Conservation (phyloP, 2,888 invertebrate genomes). For the Parasteatoda lunata region DNA sequence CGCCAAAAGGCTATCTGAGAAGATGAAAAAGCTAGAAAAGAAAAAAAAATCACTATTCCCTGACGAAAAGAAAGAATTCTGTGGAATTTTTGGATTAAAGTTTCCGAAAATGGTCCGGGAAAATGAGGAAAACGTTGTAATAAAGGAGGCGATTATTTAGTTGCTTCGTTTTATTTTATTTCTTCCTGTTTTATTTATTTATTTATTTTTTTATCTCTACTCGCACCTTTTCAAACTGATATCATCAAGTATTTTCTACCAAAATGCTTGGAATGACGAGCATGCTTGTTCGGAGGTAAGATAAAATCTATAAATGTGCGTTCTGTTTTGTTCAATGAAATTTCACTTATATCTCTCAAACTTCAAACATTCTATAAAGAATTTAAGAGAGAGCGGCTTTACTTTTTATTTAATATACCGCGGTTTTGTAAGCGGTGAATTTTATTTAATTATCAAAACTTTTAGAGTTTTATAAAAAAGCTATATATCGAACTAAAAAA, state of each 20-base stretch:
- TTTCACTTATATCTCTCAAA: not conserved
- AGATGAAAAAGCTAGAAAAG: not conserved
- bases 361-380: too few species aligned
- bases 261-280: slow-evolving; percentile 2
- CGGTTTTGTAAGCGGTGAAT: too few species aligned
- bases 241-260: not conserved
- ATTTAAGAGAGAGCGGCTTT: too few species aligned
- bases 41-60: slow-evolving; percentile 8
- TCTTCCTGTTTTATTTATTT: not conserved
- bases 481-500: too few species aligned
- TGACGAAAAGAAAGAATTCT: slow-evolving; percentile 16
- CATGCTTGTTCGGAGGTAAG: not conserved
- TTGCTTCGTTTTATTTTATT: slow-evolving; percentile 18
- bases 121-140: slow-evolving; percentile 1
- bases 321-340: not conserved
- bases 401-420: too few species aligned
- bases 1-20: not conserved
- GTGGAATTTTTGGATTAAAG: slow-evolving; percentile 35
- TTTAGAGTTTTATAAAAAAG: too few species aligned
- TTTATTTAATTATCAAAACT: too few species aligned
- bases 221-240: not conserved
- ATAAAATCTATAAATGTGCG: not conserved
- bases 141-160: slow-evolving; percentile 30
- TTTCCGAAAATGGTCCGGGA: slow-evolving; percentile 2
- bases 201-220: not conserved